Conservation (phyloP, 2,797 vertebrate genomes). For the Ctenopoma kingsleyae region DNA sequence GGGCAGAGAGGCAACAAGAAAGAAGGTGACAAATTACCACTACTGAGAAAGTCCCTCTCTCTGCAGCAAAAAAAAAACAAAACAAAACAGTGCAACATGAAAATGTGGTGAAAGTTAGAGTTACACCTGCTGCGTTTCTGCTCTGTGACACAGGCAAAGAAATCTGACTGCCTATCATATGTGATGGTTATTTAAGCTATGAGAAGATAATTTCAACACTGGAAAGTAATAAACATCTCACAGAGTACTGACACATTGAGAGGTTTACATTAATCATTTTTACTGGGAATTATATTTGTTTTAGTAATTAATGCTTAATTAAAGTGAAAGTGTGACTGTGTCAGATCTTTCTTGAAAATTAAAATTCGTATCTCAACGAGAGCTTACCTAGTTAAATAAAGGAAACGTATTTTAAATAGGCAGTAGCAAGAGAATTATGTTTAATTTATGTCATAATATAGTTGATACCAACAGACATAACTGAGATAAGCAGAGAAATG, state of each 20-base stretch:
- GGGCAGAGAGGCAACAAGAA: constrained; percentile 41
- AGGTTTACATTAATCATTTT: background rate
- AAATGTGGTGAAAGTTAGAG: constrained; percentile 61
- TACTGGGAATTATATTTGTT: background rate
- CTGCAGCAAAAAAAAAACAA: constrained; percentile 28
- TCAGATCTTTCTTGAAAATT: no score
- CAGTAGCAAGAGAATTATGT: no score
- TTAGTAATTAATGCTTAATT: no score
- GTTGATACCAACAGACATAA: no score
- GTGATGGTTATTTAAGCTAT: background rate
- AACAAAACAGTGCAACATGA: constrained; percentile 51
- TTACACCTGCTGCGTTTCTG: constrained; percentile 58
- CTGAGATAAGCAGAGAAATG: no score
- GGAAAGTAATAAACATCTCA: background rate
- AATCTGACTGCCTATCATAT: background rate
- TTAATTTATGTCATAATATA: no score
- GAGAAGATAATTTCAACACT: background rate
- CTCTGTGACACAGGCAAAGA: background rate
- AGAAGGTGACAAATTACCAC: constrained; percentile 60
- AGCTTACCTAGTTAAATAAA: no score
- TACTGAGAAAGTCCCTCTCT: constrained; percentile 34
- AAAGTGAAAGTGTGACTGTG: no score
- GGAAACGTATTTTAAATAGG: no score
- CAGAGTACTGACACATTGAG: background rate
- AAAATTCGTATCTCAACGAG: no score